These are phyloP conservation scores for Hypotaenidia okinawae DNA, from an alignment of 2,797 vertebrate species.

Conservation along the genomic window DNA sequence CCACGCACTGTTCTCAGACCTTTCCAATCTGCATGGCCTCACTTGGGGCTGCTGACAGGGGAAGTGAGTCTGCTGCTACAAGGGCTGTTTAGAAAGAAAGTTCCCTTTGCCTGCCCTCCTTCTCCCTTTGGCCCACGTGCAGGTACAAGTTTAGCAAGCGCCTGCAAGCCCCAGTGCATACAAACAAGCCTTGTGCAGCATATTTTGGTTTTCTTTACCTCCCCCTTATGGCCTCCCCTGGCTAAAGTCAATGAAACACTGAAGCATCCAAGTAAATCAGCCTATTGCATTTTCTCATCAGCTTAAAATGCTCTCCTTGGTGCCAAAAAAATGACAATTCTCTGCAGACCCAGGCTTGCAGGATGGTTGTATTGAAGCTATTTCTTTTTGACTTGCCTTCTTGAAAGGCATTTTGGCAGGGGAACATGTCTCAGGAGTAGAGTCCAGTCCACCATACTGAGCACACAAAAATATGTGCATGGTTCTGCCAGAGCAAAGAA, in stretches of 20 bases:
- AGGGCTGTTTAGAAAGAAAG: not conserved
- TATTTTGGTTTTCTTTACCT: conserved; percentile 35
- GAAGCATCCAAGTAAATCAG: conserved; percentile 62
- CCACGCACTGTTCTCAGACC: not conserved
- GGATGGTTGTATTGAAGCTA: conserved; percentile 32
- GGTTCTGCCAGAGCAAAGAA: not conserved
- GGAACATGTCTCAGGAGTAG: not conserved
- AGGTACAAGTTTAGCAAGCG: conserved; percentile 20
- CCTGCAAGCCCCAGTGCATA: conserved; percentile 52
- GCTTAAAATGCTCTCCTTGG: not conserved
- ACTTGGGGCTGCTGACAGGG: not conserved
- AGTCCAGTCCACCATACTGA: not conserved
- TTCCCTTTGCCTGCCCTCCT: not conserved
- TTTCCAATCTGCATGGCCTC: not conserved
- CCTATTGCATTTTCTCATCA: conserved; percentile 52
- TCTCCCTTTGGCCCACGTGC: not conserved
- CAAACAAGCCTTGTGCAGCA: conserved; percentile 27
- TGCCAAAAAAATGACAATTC: conserved; percentile 63
- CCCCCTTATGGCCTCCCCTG: not conserved
- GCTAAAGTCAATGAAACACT: conserved; percentile 53
- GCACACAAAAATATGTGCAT: not conserved
- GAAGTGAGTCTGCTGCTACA: not conserved
- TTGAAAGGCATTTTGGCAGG: conserved; percentile 22
- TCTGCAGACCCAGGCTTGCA: not conserved
- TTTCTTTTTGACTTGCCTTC: conserved; percentile 43